A percentile compares a stretch with the other conserved stretches of the same genome.
phyloP scores from a whole-genome alignment of 2,888 invertebrate species.

The Pocota personata region DNA sequence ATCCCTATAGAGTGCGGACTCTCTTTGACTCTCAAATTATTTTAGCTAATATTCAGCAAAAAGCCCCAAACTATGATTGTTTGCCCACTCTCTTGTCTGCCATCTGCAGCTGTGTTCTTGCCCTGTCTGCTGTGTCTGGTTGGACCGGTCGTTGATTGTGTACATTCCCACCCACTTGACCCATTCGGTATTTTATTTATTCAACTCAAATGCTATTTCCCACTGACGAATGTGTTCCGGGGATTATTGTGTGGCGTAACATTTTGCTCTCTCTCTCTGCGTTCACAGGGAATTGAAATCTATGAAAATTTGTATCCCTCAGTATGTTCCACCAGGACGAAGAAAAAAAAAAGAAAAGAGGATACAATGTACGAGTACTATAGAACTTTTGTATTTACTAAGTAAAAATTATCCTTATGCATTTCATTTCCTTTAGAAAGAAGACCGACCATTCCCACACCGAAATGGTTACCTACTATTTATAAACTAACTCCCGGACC shows the following conservation, averaged over 20 bases:
- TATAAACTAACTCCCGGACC: neutral
- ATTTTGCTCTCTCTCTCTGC: constrained; percentile 1
- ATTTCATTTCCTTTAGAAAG: constrained; percentile 18
- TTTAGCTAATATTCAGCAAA: constrained; percentile 33
- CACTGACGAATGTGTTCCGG: constrained; percentile 46
- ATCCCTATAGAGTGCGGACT: neutral
- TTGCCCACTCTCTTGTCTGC: neutral
- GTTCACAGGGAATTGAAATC: constrained; percentile 14
- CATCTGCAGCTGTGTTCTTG: neutral
- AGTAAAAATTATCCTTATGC: constrained; percentile 47
- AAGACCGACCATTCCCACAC: constrained; percentile 4
- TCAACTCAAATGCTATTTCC: constrained; percentile 47
- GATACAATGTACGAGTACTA: neutral
- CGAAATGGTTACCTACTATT: neutral
- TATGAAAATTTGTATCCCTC: constrained; percentile 27
- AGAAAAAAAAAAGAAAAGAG: neutral
- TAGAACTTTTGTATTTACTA: constrained; percentile 17
- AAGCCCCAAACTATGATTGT: neutral
- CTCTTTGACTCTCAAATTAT: constrained; percentile 28
- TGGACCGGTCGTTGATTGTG: neutral
- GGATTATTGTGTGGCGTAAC: constrained; percentile 44
- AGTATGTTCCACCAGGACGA: neutral
- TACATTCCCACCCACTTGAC: neutral
- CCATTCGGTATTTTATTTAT: constrained; percentile 33
- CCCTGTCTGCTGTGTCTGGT: neutral